These are phyloP conservation scores for Pherbina coryleti DNA, from an alignment of 2,888 invertebrate species.

Conservation along the genomic window DNA sequence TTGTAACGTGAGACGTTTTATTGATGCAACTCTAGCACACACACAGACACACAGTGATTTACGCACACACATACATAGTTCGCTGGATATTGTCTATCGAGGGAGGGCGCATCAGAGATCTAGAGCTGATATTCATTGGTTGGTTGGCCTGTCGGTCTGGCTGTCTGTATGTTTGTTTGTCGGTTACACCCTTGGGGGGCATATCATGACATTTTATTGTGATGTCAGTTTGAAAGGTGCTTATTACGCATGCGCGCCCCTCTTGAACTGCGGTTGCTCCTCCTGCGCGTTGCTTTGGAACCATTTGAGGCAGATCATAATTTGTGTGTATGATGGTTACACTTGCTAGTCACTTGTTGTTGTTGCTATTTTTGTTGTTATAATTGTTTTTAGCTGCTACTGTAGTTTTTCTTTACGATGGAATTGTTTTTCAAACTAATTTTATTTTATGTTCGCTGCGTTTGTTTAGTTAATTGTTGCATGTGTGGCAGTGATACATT, in stretches of 20 bases:
- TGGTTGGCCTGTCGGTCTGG: background rate
- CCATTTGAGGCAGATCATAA: conserved; percentile 36
- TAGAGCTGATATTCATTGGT: conserved; percentile 31
- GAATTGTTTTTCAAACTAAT: conserved; percentile 63
- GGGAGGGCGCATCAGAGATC: conserved; percentile 50
- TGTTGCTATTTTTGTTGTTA: conserved; percentile 41
- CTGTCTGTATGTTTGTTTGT: background rate
- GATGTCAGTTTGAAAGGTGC: conserved; percentile 67
- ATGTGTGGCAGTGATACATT: conserved; percentile 26
- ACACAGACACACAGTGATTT: background rate
- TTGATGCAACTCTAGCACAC: conserved; percentile 51
- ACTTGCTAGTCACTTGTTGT: conserved; percentile 43
- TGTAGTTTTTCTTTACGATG: conserved; percentile 56
- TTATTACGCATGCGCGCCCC: conserved; percentile 66
- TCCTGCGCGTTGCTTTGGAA: conserved; percentile 47
- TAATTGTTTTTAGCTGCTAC: background rate
- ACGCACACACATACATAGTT: background rate
- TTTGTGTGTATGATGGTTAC: background rate
- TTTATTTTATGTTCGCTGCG: conserved; percentile 51
- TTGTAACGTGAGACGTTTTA: conserved; percentile 67
- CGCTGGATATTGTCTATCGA: background rate
- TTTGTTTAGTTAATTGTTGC: conserved; percentile 43
- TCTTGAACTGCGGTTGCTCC: conserved; percentile 27
- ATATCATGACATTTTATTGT: conserved; percentile 69
- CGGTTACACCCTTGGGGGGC: conserved; percentile 60